Percentiles rank a stretch among this genome's conserved stretches.
Conservation (phyloP, 1,140 invertebrate genomes). For the Lethocerus indicus region DNA sequence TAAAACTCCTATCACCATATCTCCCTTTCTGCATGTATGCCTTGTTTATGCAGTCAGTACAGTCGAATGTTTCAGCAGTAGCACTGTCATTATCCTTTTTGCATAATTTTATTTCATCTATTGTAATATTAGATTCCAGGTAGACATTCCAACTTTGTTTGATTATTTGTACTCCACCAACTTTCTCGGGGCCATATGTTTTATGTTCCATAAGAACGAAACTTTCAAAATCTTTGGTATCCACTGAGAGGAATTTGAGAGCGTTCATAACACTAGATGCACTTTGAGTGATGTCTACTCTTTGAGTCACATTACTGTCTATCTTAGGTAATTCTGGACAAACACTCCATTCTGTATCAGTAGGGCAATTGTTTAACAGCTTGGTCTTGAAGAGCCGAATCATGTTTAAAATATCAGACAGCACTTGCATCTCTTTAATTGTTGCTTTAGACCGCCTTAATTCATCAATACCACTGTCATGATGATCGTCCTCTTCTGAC, state of each 20-base stretch:
- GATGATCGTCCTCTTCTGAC: background rate
- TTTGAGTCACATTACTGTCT: background rate
- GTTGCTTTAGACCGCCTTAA: slow-evolving; percentile 1
- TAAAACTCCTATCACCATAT: too few species aligned
- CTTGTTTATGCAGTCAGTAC: slow-evolving; percentile 13
- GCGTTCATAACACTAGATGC: background rate
- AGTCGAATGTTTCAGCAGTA: slow-evolving; percentile 10
- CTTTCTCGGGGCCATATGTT: background rate
- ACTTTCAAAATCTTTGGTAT: slow-evolving; percentile 8
- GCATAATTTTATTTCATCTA: slow-evolving; percentile 8
- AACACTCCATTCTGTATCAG: background rate
- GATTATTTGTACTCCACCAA: slow-evolving; percentile 9
- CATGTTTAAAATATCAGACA: slow-evolving; percentile 8
- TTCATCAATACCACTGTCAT: background rate
- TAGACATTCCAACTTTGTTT: slow-evolving; percentile 6
- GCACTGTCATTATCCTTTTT: slow-evolving; percentile 1
- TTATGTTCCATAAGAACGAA: slow-evolving; percentile 5
- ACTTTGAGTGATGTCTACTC: background rate
- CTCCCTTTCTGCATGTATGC: slow-evolving; percentile 7
- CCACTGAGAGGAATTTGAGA: slow-evolving; percentile 5
- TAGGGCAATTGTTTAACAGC: slow-evolving; percentile 6
- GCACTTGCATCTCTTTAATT: background rate
- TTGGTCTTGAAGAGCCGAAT: slow-evolving; percentile 8
- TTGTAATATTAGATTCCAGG: slow-evolving; percentile 6
- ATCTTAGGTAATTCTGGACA: slow-evolving; percentile 5